Evolutionary conservation across 2,888 invertebrate species (phyloP).

Genomic region (Bellardia bayeri): DNA sequence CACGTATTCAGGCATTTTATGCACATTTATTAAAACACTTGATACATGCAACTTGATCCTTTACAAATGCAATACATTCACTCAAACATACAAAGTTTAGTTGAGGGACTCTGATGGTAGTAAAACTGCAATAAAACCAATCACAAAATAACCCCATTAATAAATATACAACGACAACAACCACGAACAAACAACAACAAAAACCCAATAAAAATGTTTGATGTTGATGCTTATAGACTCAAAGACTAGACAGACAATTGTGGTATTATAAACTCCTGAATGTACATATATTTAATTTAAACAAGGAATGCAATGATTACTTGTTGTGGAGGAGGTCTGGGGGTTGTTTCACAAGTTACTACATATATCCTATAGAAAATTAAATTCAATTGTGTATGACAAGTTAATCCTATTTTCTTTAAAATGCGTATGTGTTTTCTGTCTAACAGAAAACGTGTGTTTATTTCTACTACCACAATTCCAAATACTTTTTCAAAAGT

Average conservation of each 20-base stretch:
- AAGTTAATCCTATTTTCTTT: constrained; percentile 81
- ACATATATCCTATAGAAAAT: constrained; percentile 78
- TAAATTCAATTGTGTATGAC: constrained; percentile 83
- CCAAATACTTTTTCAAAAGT: neutral
- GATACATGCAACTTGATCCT: constrained; percentile 62
- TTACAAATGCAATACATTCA: neutral
- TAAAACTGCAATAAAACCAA: constrained; percentile 64
- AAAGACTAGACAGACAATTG: constrained; percentile 56
- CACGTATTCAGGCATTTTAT: constrained; percentile 27
- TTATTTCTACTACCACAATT: neutral
- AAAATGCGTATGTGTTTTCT: constrained; percentile 30
- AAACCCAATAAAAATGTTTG: constrained; percentile 49
- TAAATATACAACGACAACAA: constrained; percentile 36
- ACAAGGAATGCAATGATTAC: neutral
- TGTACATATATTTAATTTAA: neutral
- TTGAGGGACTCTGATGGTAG: neutral
- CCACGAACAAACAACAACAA: neutral
- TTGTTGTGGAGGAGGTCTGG: neutral
- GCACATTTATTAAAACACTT: constrained; percentile 67
- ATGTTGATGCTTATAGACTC: constrained; percentile 50
- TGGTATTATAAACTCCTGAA: constrained; percentile 19
- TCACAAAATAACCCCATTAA: constrained; percentile 55
- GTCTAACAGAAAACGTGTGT: neutral
- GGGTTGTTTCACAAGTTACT: neutral
- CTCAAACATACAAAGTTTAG: neutral